Percentiles rank a stretch among this genome's conserved stretches.
Evolutionary conservation across 2,113 vertebrate genomes (phyloP).

Genomic region (Rhagologus leucostigma): DNA sequence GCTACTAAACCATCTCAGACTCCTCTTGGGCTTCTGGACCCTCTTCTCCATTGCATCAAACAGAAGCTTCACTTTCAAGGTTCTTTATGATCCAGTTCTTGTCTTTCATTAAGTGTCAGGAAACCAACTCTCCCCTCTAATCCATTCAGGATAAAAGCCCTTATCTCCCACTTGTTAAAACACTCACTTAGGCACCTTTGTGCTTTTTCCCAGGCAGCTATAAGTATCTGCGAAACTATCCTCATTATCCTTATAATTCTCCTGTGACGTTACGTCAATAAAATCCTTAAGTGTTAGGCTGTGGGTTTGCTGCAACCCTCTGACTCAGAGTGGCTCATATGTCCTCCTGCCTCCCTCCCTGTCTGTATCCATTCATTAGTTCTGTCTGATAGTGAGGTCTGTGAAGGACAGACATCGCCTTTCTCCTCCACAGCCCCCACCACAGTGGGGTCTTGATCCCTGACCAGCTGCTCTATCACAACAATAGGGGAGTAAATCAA

Average conservation of each 20-base stretch:
- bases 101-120: not conserved
- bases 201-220: not conserved
- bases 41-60: not conserved
- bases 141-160: not conserved
- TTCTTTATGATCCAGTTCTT: not conserved
- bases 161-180: conserved; percentile 26
- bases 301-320: not conserved
- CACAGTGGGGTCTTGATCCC: not conserved
- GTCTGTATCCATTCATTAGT: not conserved
- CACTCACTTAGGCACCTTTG: conserved; percentile 12
- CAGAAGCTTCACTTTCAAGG: not conserved
- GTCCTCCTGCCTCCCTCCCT: conserved; percentile 2
- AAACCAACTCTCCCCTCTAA: not conserved
- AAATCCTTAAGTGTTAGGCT: not conserved
- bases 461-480: not conserved
- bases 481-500: not conserved
- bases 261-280: not conserved
- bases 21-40: not conserved
- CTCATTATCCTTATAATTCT: conserved; percentile 46
- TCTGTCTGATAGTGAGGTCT: not conserved
- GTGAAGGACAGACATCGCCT: not conserved
- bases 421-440: not conserved
- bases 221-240: conserved; percentile 4
- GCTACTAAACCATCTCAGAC: not conserved
- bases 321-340: not conserved